These are phyloP conservation scores for Macrobrachium nipponense DNA, from an alignment of 1,140 invertebrate species.

Conservation along the genomic window DNA sequence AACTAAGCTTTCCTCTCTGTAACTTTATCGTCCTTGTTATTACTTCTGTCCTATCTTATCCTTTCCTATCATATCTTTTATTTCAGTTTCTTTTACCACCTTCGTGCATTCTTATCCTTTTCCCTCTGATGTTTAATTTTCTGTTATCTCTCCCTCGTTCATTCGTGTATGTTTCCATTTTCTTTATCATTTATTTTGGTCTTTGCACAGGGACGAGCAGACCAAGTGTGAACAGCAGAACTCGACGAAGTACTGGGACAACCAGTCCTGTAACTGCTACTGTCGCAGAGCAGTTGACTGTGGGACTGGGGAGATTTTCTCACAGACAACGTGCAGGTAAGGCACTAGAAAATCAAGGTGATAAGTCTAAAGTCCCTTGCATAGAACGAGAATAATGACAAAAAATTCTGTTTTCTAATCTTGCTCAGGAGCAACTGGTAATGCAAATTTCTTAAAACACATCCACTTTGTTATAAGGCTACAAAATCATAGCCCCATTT, in stretches of 20 bases:
- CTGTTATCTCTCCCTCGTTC: not conserved
- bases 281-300: slow-evolving; percentile 73
- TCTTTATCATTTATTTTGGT: not conserved
- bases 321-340: slow-evolving; percentile 74
- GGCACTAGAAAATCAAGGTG: not conserved
- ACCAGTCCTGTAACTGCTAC: slow-evolving; percentile 72
- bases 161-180: not conserved
- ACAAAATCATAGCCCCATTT: no score
- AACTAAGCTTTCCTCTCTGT: not conserved
- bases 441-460: no score
- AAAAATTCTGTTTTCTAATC: no score
- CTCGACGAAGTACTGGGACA: slow-evolving; percentile 75
- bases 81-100: no score
- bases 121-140: no score
- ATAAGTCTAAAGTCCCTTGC: no score
- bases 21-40: not conserved
- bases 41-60: no score
- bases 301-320: slow-evolving; percentile 74
- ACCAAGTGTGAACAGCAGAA: slow-evolving; percentile 72
- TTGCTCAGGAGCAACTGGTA: no score
- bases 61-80: no score
- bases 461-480: no score
- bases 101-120: no score
- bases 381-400: no score
- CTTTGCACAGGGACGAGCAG: slow-evolving; percentile 70